These are phyloP conservation scores for Cheirogaleus medius DNA, from an alignment of 2,113 vertebrate genomes.

Conservation along the genomic window DNA sequence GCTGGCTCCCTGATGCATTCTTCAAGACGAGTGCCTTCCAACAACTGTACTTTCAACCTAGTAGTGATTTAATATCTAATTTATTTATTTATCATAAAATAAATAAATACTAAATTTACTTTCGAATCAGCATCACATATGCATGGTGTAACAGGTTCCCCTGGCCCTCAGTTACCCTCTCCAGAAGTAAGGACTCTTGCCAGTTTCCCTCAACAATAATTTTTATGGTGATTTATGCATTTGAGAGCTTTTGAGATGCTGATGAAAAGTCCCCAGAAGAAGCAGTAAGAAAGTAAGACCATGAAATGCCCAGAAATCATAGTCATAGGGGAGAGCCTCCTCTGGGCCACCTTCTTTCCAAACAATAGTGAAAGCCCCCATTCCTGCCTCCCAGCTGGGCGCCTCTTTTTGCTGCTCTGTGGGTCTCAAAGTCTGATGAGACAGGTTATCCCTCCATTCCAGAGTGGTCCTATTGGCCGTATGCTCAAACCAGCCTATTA, in stretches of 20 bases:
- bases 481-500: neutral
- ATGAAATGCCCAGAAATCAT: neutral
- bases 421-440: neutral
- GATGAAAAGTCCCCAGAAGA: neutral
- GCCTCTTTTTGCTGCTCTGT: neutral
- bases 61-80: neutral
- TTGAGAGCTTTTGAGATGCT: neutral
- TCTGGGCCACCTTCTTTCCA: neutral
- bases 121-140: neutral
- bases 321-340: neutral
- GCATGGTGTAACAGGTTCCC: neutral
- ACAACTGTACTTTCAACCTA: neutral
- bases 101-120: neutral
- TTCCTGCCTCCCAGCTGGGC: neutral
- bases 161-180: neutral
- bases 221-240: neutral
- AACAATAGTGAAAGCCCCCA: neutral
- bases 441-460: neutral
- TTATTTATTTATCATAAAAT: neutral
- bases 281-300: neutral
- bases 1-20: neutral
- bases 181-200: neutral
- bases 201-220: neutral
- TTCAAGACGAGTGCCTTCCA: neutral
- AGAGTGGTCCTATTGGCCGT: neutral